phyloP scores from a whole-genome alignment of 92 coral and sea anemone species.

The Scolanthus callimorphus region DNA sequence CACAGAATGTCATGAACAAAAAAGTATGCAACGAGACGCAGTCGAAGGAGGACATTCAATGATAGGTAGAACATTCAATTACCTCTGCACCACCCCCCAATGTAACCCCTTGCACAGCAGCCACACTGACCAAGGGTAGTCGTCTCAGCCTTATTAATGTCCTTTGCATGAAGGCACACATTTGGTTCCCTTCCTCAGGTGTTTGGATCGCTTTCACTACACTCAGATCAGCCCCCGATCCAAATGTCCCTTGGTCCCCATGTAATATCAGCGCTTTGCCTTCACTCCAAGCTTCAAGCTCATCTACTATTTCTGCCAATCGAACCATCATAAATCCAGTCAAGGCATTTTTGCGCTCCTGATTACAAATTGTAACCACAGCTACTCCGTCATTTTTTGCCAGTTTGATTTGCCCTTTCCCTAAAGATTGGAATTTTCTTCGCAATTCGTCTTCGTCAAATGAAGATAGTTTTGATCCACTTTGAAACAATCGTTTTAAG shows the following conservation, averaged over 20 bases:
- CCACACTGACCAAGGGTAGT: slow-evolving; percentile 74
- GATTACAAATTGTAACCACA: slow-evolving; percentile 59
- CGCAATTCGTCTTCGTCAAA: slow-evolving; percentile 57
- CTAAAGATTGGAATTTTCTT: slow-evolving; percentile 34
- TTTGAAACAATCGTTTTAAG: too few species aligned
- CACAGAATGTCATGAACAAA: too few species aligned
- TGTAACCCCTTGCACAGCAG: slow-evolving; percentile 88
- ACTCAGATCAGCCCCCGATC: slow-evolving; percentile 88
- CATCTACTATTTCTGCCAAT: slow-evolving; percentile 83
- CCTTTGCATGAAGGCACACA: slow-evolving; percentile 92
- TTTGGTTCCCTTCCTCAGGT: slow-evolving; percentile 75
- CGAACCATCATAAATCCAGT: slow-evolving; percentile 91
- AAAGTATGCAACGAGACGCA: too few species aligned
- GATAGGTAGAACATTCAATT: too few species aligned
- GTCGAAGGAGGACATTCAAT: too few species aligned
- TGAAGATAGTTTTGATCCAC: slow-evolving; percentile 10
- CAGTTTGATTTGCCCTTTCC: slow-evolving; percentile 58
- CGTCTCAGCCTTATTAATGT: slow-evolving; percentile 68
- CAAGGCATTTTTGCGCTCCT: slow-evolving; percentile 72
- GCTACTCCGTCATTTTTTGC: slow-evolving; percentile 45
- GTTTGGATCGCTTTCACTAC: slow-evolving; percentile 71
- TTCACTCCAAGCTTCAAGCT: slow-evolving; percentile 72
- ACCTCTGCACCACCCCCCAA: slow-evolving; percentile 99
- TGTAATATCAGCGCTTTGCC: slow-evolving; percentile 78
- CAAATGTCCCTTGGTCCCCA: slow-evolving; percentile 76